Percentiles rank a stretch among this genome's conserved stretches.
Evolutionary conservation across 2,113 vertebrate species (phyloP).

Genomic region (Leptodactylus fuscus): DNA sequence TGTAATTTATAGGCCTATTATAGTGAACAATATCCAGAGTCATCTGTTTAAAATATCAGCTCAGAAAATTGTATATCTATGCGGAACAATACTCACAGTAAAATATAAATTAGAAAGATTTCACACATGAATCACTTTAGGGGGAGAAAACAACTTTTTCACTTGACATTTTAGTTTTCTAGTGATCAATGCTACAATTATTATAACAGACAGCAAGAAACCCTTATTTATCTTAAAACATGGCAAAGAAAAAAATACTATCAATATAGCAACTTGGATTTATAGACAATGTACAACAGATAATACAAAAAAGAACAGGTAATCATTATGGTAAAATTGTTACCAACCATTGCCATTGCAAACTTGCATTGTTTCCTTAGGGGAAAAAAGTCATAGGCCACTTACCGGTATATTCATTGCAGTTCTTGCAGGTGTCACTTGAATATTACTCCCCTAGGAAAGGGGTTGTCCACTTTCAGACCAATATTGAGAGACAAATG

Average conservation of each 20-base stretch:
- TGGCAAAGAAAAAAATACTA: background rate
- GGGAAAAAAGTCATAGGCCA: background rate
- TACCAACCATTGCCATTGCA: background rate
- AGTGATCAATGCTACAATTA: constrained; percentile 46
- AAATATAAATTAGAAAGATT: constrained; percentile 56
- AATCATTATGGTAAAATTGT: background rate
- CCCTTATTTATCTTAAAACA: background rate
- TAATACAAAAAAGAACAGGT: background rate
- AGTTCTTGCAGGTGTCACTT: background rate
- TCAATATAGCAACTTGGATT: background rate
- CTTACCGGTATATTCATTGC: no score
- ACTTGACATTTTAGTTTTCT: constrained; percentile 4
- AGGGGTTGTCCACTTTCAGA: no score
- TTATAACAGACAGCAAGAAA: constrained; percentile 31
- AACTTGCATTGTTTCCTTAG: background rate
- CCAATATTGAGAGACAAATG: no score
- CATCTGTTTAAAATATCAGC: constrained; percentile 54
- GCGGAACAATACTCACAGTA: constrained; percentile 22
- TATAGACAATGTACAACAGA: background rate
- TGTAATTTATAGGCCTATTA: constrained; percentile 52
- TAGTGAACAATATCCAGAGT: constrained; percentile 50
- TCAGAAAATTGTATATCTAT: constrained; percentile 46
- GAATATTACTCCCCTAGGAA: no score
- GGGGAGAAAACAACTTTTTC: constrained; percentile 18
- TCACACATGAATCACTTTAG: constrained; percentile 51